Evolutionary conservation across 1,140 invertebrate genomes (phyloP), one percentile per base, ranked within the genome.

Genomic region (Sweltsa coloradensis): DNA sequence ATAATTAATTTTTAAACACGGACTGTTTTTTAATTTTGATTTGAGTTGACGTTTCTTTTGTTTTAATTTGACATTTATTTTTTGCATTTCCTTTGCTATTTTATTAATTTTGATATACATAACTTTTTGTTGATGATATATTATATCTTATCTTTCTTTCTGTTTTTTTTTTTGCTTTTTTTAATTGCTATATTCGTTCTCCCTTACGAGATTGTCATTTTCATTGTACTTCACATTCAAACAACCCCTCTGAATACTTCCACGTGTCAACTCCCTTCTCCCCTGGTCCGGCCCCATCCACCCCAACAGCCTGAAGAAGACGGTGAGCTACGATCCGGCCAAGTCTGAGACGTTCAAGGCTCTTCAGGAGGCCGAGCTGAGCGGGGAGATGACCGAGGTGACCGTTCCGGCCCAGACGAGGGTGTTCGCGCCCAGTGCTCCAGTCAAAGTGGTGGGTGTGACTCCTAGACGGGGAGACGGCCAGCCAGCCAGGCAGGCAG

Each of bases 271-370:
- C 5, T n/a, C n/a, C 34, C n/a, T 21, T 37, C 34, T 37, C 7
- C 34, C 5, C 34, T 14, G 22, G 22, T 18, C 22, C 14, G 5
- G n/a, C n/a, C n/a, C n/a, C n/a, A n/a, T n/a, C n/a, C n/a, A n/a
- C n/a, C n/a, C n/a, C n/a, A n/a, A 18, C 59, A 62, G 62, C 49
- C 36, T 49, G 31, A 83, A 78, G 75, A 78, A 77, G 67, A 78
- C 81, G 54, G 65, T 79, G 55, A 75, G 75, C 57, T 89, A 81
- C 69, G 84, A 88, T 71, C 85, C 85, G 52, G 79, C 80, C 62
- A 82, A 84, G 67, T 87, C 83, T 60, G 85, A 88, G 63, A 85
- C 85, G 21, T 87, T 78, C 73, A 83, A 80, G 70, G 83, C 81
- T 56, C 74, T 89, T 34, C 81, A 86, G 67, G 84, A 89, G 64